These are phyloP conservation scores for Xyrichtys novacula DNA, from an alignment of 2,797 vertebrate genomes.

Conservation along the genomic window DNA sequence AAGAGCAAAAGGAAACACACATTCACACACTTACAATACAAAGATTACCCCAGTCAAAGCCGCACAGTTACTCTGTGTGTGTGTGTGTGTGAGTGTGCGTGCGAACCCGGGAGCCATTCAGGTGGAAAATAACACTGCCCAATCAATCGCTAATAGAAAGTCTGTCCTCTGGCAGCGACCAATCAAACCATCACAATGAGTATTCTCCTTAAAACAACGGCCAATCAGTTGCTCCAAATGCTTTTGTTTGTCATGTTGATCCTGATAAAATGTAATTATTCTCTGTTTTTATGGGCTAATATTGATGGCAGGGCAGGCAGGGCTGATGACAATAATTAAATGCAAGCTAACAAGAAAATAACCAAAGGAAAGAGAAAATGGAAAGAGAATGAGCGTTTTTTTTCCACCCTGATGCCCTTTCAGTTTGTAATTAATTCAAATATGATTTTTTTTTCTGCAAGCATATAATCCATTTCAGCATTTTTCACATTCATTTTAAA, in stretches of 20 bases:
- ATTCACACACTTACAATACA: slow-evolving; percentile 50
- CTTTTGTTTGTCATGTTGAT: slow-evolving; percentile 66
- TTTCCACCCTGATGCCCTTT: slow-evolving; percentile 45
- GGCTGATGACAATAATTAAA: slow-evolving; percentile 59
- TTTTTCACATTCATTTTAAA: slow-evolving; percentile 69
- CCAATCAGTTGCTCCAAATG: slow-evolving; percentile 74
- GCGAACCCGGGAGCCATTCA: slow-evolving; percentile 56
- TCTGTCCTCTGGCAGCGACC: slow-evolving; percentile 47
- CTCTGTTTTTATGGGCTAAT: slow-evolving; percentile 63
- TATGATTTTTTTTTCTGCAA: slow-evolving; percentile 55
- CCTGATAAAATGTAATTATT: slow-evolving; percentile 74
- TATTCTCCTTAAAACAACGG: slow-evolving; percentile 54
- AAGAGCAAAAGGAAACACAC: slow-evolving; percentile 43
- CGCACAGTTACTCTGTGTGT: slow-evolving; percentile 57
- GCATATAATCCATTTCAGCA: slow-evolving; percentile 77
- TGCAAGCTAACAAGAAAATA: slow-evolving; percentile 66
- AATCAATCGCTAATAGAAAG: slow-evolving; percentile 79
- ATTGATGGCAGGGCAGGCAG: slow-evolving; percentile 59
- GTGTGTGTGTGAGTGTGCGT: slow-evolving; percentile 34
- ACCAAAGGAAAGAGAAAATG: slow-evolving; percentile 52
- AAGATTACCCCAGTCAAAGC: slow-evolving; percentile 49
- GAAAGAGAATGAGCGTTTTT: slow-evolving; percentile 42
- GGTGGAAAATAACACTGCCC: slow-evolving; percentile 80
- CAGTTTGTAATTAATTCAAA: slow-evolving; percentile 79
- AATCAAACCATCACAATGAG: slow-evolving; percentile 61